Evolutionary conservation across 92 coral and sea anemone species (phyloP).

Genomic region (Epizoanthus illoricatus): DNA sequence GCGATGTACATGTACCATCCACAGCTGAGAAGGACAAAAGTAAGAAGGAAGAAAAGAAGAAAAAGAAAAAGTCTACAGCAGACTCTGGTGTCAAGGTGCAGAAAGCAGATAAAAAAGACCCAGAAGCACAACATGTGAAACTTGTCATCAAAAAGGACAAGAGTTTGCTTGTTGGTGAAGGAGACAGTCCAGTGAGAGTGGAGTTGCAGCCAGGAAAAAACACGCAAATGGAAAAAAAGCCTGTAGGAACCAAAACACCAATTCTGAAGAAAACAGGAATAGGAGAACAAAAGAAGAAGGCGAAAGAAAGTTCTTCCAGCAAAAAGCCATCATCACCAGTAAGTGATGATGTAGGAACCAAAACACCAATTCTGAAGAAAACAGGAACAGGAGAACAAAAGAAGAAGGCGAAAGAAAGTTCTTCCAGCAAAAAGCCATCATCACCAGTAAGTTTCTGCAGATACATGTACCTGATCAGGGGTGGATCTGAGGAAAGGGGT

Average conservation of each 20-base stretch:
- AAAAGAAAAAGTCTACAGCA: constrained; percentile 27
- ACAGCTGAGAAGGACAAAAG: constrained; percentile 5
- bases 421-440: constrained; percentile 3
- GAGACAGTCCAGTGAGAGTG: not conserved
- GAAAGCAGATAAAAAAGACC: constrained; percentile 10
- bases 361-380: not conserved
- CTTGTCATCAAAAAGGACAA: constrained; percentile 83
- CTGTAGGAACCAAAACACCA: not conserved
- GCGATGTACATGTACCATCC: not conserved
- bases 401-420: constrained; percentile 12
- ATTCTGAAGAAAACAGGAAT: not conserved
- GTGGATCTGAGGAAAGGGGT: too few species aligned
- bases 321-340: constrained; percentile 21
- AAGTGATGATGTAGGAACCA: not conserved
- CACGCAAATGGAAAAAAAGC: not conserved
- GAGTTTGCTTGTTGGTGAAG: constrained; percentile 10
- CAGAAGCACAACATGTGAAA: constrained; percentile 71
- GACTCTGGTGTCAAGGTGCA: not conserved
- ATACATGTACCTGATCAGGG: not conserved
- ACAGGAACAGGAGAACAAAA: not conserved
- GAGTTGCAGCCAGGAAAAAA: not conserved
- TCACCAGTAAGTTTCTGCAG: not conserved
- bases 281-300: constrained; percentile 13
- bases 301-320: not conserved
- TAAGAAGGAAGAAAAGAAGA: constrained; percentile 41